Conservation (phyloP, 1,140 invertebrate genomes). For the Chymomyza costata region DNA sequence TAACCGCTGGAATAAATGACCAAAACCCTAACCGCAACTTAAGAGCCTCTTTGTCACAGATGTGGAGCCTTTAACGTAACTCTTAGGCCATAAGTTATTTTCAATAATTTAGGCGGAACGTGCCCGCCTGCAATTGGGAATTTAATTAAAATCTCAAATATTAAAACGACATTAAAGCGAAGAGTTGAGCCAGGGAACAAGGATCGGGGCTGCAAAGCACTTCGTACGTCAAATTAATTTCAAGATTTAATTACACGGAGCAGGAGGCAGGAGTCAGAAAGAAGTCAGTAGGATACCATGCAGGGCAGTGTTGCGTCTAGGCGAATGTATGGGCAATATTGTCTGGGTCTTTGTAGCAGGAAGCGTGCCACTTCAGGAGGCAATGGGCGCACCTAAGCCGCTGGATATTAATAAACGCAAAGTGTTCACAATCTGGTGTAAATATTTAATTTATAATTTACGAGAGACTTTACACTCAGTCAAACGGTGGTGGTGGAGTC, state of each 20-base stretch:
- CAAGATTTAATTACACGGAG: conserved; percentile 47
- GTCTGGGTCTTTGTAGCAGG: too few relatives aligned
- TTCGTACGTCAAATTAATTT: conserved; percentile 45
- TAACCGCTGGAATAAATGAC: conserved; percentile 34
- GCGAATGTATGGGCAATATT: too few relatives aligned
- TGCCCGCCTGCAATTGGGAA: conserved; percentile 35
- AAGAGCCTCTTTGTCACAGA: conserved; percentile 19
- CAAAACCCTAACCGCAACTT: conserved; percentile 28
- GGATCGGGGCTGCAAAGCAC: conserved; percentile 12
- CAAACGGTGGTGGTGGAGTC: too few relatives aligned
- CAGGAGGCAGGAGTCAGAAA: too few relatives aligned
- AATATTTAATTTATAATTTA: conserved; percentile 70
- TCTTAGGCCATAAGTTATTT: conserved; percentile 41
- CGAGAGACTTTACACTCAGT: conserved; percentile 42
- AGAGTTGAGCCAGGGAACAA: conserved; percentile 26
- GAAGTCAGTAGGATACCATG: too few relatives aligned
- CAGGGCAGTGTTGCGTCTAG: too few relatives aligned
- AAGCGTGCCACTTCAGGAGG: neutral
- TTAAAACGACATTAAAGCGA: conserved; percentile 54
- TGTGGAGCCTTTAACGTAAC: conserved; percentile 33
- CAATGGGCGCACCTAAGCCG: conserved; percentile 18
- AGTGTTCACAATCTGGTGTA: conserved; percentile 59
- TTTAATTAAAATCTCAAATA: conserved; percentile 58
- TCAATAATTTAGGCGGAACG: conserved; percentile 42
- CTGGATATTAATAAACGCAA: conserved; percentile 59